These are phyloP conservation scores for Petrocephalus microphthalmus DNA, from an alignment of 2,113 vertebrate species.

Conservation along the genomic window DNA sequence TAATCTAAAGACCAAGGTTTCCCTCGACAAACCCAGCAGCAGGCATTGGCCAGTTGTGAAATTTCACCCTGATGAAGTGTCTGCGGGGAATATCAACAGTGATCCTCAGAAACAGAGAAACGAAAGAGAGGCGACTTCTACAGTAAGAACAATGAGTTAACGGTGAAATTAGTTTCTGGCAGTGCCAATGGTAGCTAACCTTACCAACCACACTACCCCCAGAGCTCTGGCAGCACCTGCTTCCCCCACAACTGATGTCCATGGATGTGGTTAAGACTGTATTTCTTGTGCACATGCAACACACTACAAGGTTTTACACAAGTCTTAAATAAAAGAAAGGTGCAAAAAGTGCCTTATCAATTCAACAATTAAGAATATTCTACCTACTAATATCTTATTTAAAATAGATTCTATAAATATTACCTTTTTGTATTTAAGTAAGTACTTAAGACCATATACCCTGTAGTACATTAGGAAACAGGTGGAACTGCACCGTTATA, in stretches of 20 bases:
- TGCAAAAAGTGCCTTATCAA: slow-evolving; percentile 84
- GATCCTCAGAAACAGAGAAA: background rate
- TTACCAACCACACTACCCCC: background rate
- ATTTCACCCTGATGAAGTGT: background rate
- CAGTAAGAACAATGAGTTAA: slow-evolving; percentile 29
- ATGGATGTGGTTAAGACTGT: slow-evolving; percentile 73
- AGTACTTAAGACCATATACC: slow-evolving; percentile 82
- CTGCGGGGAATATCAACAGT: background rate
- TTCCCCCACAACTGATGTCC: slow-evolving; percentile 65
- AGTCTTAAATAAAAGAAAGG: slow-evolving; percentile 82
- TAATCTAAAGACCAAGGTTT: background rate
- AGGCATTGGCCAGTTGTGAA: background rate
- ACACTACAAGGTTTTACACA: slow-evolving; percentile 68
- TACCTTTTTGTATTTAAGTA: slow-evolving; percentile 70
- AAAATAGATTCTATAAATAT: slow-evolving; percentile 82
- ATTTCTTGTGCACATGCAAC: slow-evolving; percentile 75
- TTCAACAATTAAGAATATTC: slow-evolving; percentile 89
- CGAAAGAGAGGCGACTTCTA: slow-evolving; percentile 14
- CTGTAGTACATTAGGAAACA: slow-evolving; percentile 87
- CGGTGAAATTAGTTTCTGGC: slow-evolving; percentile 35
- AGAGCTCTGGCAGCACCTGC: slow-evolving; percentile 68
- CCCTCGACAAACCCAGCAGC: background rate
- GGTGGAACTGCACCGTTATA: slow-evolving; percentile 65
- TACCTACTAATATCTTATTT: slow-evolving; percentile 77
- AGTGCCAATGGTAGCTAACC: slow-evolving; percentile 26